Evolutionary conservation across 2,888 invertebrate species (phyloP).

Genomic region (Crematogaster levior): DNA sequence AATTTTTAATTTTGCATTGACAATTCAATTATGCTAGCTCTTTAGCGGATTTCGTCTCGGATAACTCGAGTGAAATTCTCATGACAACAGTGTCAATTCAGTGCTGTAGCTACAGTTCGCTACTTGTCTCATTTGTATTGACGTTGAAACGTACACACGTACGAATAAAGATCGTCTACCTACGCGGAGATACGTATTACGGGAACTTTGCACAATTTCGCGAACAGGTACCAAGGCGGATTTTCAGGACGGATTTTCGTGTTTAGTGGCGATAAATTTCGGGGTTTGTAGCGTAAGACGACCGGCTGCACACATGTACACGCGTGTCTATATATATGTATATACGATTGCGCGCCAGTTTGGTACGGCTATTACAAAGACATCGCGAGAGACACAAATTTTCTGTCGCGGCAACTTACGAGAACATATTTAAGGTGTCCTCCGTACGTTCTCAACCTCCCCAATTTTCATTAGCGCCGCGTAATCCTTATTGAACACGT

Average conservation of each 20-base stretch:
- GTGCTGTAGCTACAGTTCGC: neutral
- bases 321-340: neutral
- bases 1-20: neutral
- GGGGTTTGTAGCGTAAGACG: constrained; percentile 69
- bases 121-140: constrained; percentile 17
- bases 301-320: constrained; percentile 24
- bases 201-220: constrained; percentile 68
- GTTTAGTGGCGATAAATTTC: constrained; percentile 78
- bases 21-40: neutral
- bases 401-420: constrained; percentile 70
- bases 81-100: constrained; percentile 13
- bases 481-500: constrained; percentile 37
- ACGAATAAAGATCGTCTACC: constrained; percentile 33
- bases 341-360: neutral
- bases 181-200: constrained; percentile 60
- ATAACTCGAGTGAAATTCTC: constrained; percentile 15
- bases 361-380: constrained; percentile 55
- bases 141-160: constrained; percentile 24
- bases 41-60: neutral
- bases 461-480: constrained; percentile 72
- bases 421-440: constrained; percentile 75
- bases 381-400: constrained; percentile 75
- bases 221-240: constrained; percentile 53
- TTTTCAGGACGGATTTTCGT: constrained; percentile 73
- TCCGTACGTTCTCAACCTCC: constrained; percentile 74